Conservation (phyloP, 1,140 invertebrate species). For the Zaprionus inermis region DNA sequence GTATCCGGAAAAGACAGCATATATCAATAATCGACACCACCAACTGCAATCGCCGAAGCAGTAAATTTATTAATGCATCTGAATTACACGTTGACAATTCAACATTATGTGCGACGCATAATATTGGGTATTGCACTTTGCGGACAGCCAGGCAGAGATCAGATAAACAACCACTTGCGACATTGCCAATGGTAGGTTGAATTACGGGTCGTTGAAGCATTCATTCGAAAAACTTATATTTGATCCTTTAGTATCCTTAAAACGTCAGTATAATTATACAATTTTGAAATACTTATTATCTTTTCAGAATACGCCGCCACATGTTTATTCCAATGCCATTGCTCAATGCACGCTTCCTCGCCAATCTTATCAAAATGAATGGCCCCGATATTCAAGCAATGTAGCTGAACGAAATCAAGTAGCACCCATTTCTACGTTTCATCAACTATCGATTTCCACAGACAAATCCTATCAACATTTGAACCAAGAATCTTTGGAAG, state of each 20-base stretch:
- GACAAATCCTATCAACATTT: slow-evolving; percentile 58
- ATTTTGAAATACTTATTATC: background rate
- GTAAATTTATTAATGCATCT: slow-evolving; percentile 85
- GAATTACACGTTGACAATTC: slow-evolving; percentile 68
- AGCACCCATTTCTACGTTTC: slow-evolving; percentile 69
- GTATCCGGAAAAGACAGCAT: slow-evolving; percentile 88
- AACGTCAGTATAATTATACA: background rate
- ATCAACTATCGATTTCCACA: slow-evolving; percentile 85
- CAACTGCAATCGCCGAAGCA: slow-evolving; percentile 87
- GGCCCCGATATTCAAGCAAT: slow-evolving; percentile 82
- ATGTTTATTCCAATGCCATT: slow-evolving; percentile 76
- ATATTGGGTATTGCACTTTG: slow-evolving; percentile 89
- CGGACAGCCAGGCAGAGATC: slow-evolving; percentile 88
- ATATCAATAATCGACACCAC: slow-evolving; percentile 92
- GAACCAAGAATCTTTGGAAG: slow-evolving; percentile 43
- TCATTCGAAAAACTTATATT: background rate
- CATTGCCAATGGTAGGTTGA: slow-evolving; percentile 62
- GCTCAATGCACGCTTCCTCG: slow-evolving; percentile 85
- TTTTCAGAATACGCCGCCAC: slow-evolving; percentile 73
- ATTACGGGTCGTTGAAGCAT: too few relatives aligned
- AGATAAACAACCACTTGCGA: slow-evolving; percentile 58
- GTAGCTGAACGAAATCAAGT: slow-evolving; percentile 68
- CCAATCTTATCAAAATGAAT: slow-evolving; percentile 84
- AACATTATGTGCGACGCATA: slow-evolving; percentile 84
- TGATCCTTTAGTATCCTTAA: background rate